A percentile compares a stretch with the other conserved stretches of the same genome.
phyloP scores from a whole-genome alignment of 2,797 vertebrate species.

The Periophthalmus magnuspinnatus region DNA sequence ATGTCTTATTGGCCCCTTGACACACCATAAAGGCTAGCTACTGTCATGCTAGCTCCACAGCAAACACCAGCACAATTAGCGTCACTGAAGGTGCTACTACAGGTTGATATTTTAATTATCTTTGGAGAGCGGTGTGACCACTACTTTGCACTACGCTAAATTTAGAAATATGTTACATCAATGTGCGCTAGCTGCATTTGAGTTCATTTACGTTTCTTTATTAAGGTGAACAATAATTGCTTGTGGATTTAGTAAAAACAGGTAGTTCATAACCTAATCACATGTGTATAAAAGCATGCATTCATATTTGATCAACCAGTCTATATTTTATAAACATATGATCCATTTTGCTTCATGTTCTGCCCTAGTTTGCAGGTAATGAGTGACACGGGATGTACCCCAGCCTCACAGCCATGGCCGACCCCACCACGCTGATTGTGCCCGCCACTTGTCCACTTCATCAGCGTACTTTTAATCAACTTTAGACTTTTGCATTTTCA shows the following conservation, averaged over 20 bases:
- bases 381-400: conserved; percentile 8
- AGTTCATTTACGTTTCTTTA: background rate
- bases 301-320: background rate
- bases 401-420: conserved; percentile 22
- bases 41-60: conserved; percentile 61
- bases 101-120: conserved; percentile 57
- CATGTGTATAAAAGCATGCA: background rate
- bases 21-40: conserved; percentile 68
- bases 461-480: conserved; percentile 58
- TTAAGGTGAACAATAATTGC: background rate
- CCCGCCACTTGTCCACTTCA: conserved; percentile 52
- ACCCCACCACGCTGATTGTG: conserved; percentile 42
- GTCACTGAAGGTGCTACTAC: conserved; percentile 44
- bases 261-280: background rate
- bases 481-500: conserved; percentile 52
- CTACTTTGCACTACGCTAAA: conserved; percentile 3
- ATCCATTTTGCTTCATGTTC: background rate
- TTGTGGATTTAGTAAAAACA: conserved; percentile 1
- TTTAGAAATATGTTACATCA: background rate
- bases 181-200: conserved; percentile 2
- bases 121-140: conserved; percentile 12
- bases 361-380: background rate
- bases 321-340: background rate
- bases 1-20: conserved; percentile 87
- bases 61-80: conserved; percentile 65